Conservation (phyloP, 2,888 invertebrate genomes). For the Lottia scabra region DNA sequence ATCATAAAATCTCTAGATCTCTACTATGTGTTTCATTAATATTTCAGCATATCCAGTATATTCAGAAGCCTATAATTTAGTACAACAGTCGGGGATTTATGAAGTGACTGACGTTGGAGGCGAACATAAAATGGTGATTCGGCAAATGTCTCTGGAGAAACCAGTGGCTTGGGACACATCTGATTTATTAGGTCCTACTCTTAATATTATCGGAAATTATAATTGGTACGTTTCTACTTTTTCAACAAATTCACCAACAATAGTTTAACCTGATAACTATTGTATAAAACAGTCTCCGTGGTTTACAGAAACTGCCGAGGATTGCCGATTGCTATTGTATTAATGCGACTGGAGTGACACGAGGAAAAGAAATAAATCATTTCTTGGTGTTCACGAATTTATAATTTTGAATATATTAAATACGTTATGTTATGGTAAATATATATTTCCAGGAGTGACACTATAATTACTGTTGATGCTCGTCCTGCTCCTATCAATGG, state of each 20-base stretch:
- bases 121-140: slow-evolving; percentile 39
- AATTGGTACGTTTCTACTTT: slow-evolving; percentile 47
- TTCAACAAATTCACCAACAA: too few species aligned
- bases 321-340: too few species aligned
- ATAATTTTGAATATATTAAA: too few species aligned
- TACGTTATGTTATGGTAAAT: too few species aligned
- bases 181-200: slow-evolving; percentile 35
- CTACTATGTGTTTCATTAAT: too few species aligned
- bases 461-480: neutral
- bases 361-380: too few species aligned
- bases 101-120: slow-evolving; percentile 42
- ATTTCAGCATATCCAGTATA: slow-evolving; percentile 36
- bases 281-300: too few species aligned
- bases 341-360: too few species aligned
- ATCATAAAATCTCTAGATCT: too few species aligned
- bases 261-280: too few species aligned
- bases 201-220: slow-evolving; percentile 56
- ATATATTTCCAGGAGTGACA: neutral
- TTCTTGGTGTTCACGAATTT: too few species aligned
- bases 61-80: slow-evolving; percentile 57
- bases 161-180: slow-evolving; percentile 60
- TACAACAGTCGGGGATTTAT: slow-evolving; percentile 63
- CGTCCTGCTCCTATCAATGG: neutral
- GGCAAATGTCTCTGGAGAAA: slow-evolving; percentile 50
- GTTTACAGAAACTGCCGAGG: too few species aligned